Base-by-base conservation (phyloP, 2,888 invertebrate genomes). In the Furcula furcula region DNA sequence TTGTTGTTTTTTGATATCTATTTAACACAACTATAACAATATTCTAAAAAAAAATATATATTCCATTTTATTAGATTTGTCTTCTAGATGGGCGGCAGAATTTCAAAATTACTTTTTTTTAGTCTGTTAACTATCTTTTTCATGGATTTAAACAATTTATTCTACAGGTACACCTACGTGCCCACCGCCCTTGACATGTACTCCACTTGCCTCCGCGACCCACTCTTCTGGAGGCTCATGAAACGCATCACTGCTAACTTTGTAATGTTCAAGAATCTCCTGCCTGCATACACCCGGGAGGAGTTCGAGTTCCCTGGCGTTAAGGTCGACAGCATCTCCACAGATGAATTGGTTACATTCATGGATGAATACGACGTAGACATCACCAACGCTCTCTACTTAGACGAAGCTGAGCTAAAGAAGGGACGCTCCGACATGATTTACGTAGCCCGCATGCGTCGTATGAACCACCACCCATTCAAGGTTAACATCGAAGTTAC, bases 331-430 rank as follows among this genome's bases (percentile, higher is more conserved):
- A 80, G 76, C 20, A 76, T 93, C 7, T 80, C 84, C n/a, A 90
- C 93, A 29, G 93, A 93, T 65, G 91, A 92, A 40, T 82, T 94
- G 9, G 80, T 90, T 38, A 94, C 94, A 29, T 94, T 91, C 76
- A 93, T 93, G 75, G 94, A 94, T 46, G 90, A 91, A 51, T 93
- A 91, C 63, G 92, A 93, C 55, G 57, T 92, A 16, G 92, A 93
- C 60, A 91, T 93, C 46, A 92, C 90, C 62, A 93, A 93, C 61
- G 91, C 91, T 38, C 59, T 92, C 48, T 81, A 90, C 55, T 78
- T 90, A 16, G 86, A 91, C 57, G 64, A 78, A 18, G 48, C 50
- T 25, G 90, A 91, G 53, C 71, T 89, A 46, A 76, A 89, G 62
- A 86, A 86, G 62, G 88, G 87, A 60, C 76, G 56, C 29, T 76